phyloP scores from a whole-genome alignment of 2,888 invertebrate genomes.

The Acrocera orbiculus region DNA sequence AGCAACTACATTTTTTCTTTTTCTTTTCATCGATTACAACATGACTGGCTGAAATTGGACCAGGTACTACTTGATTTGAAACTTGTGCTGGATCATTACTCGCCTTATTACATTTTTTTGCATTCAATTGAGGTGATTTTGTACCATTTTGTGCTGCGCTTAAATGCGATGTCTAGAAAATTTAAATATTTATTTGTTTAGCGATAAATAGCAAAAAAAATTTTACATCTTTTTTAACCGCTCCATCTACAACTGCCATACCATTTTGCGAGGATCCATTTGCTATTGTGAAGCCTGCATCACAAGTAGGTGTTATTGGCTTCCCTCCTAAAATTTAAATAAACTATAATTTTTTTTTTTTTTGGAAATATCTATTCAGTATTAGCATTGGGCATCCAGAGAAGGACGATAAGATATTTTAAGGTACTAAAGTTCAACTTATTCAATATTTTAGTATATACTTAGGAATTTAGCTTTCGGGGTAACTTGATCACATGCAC shows the following conservation, averaged over 20 bases:
- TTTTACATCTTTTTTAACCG: constrained; percentile 28
- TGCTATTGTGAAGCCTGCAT: constrained; percentile 17
- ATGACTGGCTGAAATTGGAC: constrained; percentile 72
- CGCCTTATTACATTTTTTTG: constrained; percentile 14
- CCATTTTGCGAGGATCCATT: constrained; percentile 24
- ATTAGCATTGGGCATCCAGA: no score
- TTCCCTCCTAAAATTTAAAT: constrained; percentile 23
- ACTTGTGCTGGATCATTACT: constrained; percentile 20
- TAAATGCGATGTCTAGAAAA: no score
- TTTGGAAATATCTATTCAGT: no score
- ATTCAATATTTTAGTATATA: no score
- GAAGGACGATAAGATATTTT: no score
- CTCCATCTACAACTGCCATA: constrained; percentile 26
- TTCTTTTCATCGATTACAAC: constrained; percentile 70
- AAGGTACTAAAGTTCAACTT: no score
- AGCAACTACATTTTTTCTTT: constrained; percentile 90
- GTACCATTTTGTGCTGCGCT: constrained; percentile 30
- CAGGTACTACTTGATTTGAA: constrained; percentile 44
- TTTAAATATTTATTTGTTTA: no score
- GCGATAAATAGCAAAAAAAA: no score
- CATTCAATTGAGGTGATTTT: constrained; percentile 26
- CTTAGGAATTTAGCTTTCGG: no score
- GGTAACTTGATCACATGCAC: no score
- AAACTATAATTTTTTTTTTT: no score
- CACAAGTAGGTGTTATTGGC: constrained; percentile 32